phyloP scores from a whole-genome alignment of 1,140 invertebrate species.

The Drosophila watanabei region DNA sequence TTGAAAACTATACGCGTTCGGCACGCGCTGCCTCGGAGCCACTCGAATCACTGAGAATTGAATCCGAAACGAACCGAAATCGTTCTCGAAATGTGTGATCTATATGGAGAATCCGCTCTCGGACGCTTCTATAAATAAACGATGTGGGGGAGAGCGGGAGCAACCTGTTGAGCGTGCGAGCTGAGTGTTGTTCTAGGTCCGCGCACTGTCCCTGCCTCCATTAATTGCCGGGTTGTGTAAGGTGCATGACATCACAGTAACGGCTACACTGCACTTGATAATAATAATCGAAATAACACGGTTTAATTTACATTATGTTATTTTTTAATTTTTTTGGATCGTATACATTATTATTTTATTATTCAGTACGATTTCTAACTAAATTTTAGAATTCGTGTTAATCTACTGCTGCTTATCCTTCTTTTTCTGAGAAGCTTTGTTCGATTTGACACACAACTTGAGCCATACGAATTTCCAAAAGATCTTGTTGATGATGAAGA shows the following conservation, averaged over 20 bases:
- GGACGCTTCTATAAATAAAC: constrained; percentile 37
- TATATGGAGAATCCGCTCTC: constrained; percentile 3
- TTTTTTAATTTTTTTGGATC: not conserved
- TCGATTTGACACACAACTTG: constrained; percentile 48
- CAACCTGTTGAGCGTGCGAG: constrained; percentile 29
- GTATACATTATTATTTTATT: not conserved
- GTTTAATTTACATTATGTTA: not conserved
- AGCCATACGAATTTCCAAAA: constrained; percentile 55
- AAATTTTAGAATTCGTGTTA: constrained; percentile 10
- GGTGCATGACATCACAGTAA: constrained; percentile 22
- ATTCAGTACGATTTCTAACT: constrained; percentile 1
- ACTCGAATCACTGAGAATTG: constrained; percentile 52
- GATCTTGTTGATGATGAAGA: constrained; percentile 44
- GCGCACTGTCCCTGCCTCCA: constrained; percentile 8
- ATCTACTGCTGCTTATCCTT: constrained; percentile 67
- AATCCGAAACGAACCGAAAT: constrained; percentile 31
- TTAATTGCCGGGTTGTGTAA: constrained; percentile 31
- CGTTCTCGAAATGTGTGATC: constrained; percentile 1
- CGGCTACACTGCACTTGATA: not conserved
- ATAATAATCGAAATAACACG: constrained; percentile 49
- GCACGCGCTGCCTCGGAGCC: constrained; percentile 43
- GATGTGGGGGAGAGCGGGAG: constrained; percentile 8
- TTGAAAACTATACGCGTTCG: constrained; percentile 51
- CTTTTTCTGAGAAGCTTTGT: constrained; percentile 46
- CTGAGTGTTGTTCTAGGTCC: constrained; percentile 33